phyloP scores from a whole-genome alignment of 2,888 invertebrate species.

The Orthosia cruda region DNA sequence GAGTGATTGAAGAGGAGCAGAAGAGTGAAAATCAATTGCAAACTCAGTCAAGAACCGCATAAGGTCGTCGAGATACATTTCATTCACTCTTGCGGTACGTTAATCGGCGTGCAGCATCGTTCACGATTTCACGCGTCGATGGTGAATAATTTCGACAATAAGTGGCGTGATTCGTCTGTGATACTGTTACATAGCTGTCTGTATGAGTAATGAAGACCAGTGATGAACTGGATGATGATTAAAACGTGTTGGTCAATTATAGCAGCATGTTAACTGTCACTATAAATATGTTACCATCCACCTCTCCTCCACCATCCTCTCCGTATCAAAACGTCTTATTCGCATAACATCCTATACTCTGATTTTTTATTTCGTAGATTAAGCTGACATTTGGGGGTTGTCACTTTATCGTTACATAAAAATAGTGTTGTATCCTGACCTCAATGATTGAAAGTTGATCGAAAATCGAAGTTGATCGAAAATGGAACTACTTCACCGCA shows the following conservation, averaged over 20 bases:
- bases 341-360: too few species aligned
- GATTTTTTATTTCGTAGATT: too few species aligned
- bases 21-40: background rate
- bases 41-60: background rate
- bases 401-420: too few species aligned
- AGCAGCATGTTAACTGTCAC: background rate
- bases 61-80: slow-evolving; percentile 39
- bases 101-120: slow-evolving; percentile 48
- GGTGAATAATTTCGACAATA: slow-evolving; percentile 59
- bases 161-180: slow-evolving; percentile 47
- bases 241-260: slow-evolving; percentile 1
- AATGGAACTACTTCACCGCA: too few species aligned
- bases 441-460: too few species aligned
- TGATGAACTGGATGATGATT: slow-evolving; percentile 29
- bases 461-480: too few species aligned
- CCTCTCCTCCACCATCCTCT: too few species aligned
- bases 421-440: too few species aligned
- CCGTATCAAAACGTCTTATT: too few species aligned
- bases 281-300: background rate
- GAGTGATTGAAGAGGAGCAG: background rate
- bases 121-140: slow-evolving; percentile 63
- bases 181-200: slow-evolving; percentile 62
- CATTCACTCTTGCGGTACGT: slow-evolving; percentile 50
- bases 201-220: slow-evolving; percentile 33
- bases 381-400: too few species aligned